Conservation (phyloP, 1,140 invertebrate species). For the Mya arenaria region DNA sequence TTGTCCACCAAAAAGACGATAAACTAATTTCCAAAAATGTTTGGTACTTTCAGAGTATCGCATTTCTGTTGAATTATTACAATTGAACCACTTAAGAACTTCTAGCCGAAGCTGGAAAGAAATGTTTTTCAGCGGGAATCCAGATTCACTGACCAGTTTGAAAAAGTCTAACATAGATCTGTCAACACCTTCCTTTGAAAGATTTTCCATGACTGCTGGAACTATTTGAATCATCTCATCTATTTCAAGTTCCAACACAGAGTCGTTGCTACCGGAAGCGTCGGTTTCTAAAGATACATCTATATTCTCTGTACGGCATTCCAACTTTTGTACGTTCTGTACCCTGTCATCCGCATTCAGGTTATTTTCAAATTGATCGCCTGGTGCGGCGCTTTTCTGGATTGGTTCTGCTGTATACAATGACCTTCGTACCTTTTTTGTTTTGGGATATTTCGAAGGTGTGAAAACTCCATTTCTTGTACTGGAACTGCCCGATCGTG, state of each 20-base stretch:
- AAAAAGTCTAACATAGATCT: not conserved
- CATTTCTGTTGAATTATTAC: not conserved
- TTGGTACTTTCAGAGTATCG: conserved; percentile 13
- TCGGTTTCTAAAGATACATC: too few relatives aligned
- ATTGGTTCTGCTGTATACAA: too few relatives aligned
- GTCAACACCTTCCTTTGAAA: not conserved
- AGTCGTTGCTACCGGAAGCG: not conserved
- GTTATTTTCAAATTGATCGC: too few relatives aligned
- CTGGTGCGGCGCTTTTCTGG: too few relatives aligned
- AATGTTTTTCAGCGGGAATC: conserved; percentile 1
- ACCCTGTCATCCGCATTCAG: too few relatives aligned
- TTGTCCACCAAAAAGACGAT: conserved; percentile 24
- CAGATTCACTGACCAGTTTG: not conserved
- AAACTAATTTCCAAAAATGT: conserved; percentile 37
- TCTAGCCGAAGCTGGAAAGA: not conserved
- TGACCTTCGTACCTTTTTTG: too few relatives aligned
- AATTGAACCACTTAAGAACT: not conserved
- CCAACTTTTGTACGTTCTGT: too few relatives aligned
- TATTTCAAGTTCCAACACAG: not conserved
- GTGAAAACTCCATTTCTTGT: too few relatives aligned
- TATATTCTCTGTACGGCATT: too few relatives aligned
- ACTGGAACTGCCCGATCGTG: not conserved
- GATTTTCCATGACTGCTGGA: not conserved
- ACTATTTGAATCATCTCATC: not conserved
- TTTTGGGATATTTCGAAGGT: too few relatives aligned